phyloP scores from a whole-genome alignment of 2,113 vertebrate species.

The Crotalus viridis region DNA sequence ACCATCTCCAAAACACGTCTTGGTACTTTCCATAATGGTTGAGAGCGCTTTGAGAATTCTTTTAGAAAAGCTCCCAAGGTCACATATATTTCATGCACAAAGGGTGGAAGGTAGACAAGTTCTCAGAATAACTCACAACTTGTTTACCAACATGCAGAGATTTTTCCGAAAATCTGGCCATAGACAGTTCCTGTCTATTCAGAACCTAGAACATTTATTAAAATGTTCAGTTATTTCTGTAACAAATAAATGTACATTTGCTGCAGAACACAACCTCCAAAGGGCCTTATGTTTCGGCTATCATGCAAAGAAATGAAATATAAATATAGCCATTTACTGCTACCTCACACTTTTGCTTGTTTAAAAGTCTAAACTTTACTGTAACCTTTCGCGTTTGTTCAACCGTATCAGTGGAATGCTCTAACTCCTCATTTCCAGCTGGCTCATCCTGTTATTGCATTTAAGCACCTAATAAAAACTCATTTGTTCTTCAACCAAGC shows the following conservation, averaged over 20 bases:
- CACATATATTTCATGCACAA: background rate
- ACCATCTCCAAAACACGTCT: background rate
- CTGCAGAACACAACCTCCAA: background rate
- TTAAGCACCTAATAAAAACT: background rate
- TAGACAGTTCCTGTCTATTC: background rate
- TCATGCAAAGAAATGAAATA: background rate
- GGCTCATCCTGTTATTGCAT: background rate
- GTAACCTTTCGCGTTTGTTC: background rate
- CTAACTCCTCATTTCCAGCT: background rate
- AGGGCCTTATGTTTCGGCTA: background rate
- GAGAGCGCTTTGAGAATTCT: background rate
- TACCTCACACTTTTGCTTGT: background rate
- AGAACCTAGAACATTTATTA: background rate
- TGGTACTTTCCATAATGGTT: background rate
- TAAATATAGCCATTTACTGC: background rate
- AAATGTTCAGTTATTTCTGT: background rate
- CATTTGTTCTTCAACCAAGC: background rate
- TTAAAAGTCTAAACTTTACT: background rate
- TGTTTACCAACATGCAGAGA: background rate
- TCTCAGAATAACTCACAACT: constrained; percentile 8
- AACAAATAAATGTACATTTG: background rate
- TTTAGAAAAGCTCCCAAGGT: constrained; percentile 16
- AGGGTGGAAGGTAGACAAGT: background rate
- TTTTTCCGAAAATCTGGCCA: background rate
- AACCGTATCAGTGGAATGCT: background rate